Evolutionary conservation across 1,140 invertebrate species (phyloP).

Genomic region (Ceratoteleas bidentatus): DNA sequence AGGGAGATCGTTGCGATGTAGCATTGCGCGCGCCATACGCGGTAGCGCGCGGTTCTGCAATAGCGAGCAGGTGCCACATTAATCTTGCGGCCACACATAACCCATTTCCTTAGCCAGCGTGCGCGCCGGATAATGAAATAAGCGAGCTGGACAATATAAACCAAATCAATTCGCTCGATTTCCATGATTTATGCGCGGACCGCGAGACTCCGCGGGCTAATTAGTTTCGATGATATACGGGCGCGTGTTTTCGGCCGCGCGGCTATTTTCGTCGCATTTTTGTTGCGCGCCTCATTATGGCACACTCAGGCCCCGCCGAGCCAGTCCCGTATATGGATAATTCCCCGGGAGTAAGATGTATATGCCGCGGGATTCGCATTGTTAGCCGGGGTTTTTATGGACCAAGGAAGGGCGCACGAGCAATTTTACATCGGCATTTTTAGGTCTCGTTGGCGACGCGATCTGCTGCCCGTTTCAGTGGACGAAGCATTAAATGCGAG

Average conservation of each 20-base stretch:
- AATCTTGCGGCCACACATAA: constrained; percentile 73
- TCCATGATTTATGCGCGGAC: constrained; percentile 53
- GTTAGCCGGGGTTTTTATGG: constrained; percentile 44
- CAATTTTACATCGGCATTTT: constrained; percentile 41
- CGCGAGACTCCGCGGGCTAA: constrained; percentile 30
- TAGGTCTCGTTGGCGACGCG: constrained; percentile 5
- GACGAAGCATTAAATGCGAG: too few species aligned
- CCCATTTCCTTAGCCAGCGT: constrained; percentile 68
- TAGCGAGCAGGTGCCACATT: constrained; percentile 74
- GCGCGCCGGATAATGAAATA: constrained; percentile 69
- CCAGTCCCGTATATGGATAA: constrained; percentile 49
- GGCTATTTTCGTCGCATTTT: constrained; percentile 53
- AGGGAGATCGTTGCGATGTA: constrained; percentile 64
- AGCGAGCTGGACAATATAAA: constrained; percentile 64
- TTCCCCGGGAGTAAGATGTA: constrained; percentile 44
- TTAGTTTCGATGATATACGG: constrained; percentile 52
- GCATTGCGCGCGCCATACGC: constrained; percentile 49
- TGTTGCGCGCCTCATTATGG: constrained; percentile 47
- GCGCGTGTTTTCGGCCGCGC: background rate
- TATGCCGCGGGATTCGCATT: constrained; percentile 46
- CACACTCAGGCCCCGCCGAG: constrained; percentile 15
- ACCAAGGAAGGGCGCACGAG: constrained; percentile 18
- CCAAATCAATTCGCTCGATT: constrained; percentile 66
- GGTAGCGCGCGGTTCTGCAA: constrained; percentile 65
- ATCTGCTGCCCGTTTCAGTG: too few species aligned